Evolutionary conservation across 2,797 vertebrate species (phyloP).

Genomic region (Eulemur mongoz): DNA sequence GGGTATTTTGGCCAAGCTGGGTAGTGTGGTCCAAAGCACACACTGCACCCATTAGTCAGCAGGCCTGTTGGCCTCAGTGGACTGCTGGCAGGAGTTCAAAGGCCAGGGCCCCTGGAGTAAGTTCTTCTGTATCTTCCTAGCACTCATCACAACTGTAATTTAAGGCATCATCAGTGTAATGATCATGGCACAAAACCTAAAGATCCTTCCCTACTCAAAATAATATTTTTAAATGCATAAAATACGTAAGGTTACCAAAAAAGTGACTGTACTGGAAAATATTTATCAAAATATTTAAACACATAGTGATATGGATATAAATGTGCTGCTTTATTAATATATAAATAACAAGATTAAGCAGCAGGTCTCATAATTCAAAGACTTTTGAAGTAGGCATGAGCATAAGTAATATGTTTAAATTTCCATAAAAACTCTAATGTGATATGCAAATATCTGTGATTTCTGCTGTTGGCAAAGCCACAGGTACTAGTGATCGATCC

Average conservation of each 20-base stretch:
- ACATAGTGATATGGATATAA: not conserved
- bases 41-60: not conserved
- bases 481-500: not conserved
- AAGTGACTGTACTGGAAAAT: not conserved
- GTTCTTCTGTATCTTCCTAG: not conserved
- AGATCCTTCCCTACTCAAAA: not conserved
- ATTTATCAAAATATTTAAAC: not conserved
- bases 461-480: not conserved
- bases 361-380: not conserved
- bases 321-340: not conserved
- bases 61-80: fast-evolving
- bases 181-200: not conserved
- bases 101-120: no score
- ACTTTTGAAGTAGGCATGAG: not conserved
- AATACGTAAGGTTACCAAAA: not conserved
- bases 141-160: not conserved
- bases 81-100: not conserved
- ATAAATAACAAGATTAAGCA: not conserved
- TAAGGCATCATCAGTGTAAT: not conserved
- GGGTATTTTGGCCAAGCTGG: not conserved
- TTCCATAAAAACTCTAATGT: not conserved
- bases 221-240: not conserved
- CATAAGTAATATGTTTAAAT: not conserved
- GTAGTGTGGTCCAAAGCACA: not conserved
- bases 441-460: not conserved